Base-by-base conservation (phyloP, 2,797 vertebrate species). In the Pristis pectinata region DNA sequence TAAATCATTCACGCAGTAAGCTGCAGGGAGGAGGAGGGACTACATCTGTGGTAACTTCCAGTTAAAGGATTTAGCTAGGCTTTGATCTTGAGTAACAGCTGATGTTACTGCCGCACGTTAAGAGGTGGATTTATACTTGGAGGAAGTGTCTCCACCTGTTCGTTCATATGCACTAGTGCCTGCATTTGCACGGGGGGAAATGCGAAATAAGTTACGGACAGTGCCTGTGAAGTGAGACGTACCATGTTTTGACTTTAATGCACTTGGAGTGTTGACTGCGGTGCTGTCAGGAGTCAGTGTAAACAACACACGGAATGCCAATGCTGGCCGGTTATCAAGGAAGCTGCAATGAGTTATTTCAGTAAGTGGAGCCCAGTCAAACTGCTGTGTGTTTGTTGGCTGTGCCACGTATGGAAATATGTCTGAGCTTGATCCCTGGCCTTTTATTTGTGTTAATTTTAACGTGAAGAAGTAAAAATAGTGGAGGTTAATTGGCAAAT, bases 321-420 rank as follows among this genome's bases (percentile, higher is more conserved):
- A 67, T 67, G 87, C 67, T 91, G 87, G 87, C 87, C 0, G 19
- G 87, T 19, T 91, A 67, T 91, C 87, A 91, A 67, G 59, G 34
- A 91, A 22, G 87, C 87, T 91, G 87, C 87, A 67, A 37, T 91
- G 87, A 41, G 64, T 67, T 67, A 91, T 91, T 91, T 61, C 87
- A 91, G 87, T 91, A 91, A 91, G 24, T 10, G 59, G 61, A 91
- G 22, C 19, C 61, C 59, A 89, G 85, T 89, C n/a, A n/a, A 56
- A 85, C 59, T 89, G 82, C 59, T 91, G 87, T 61, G 87, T n/a
- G 53, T 67, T 91, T 67, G 87, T 91, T 91, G 61, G 87, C 87
- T 67, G 17, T 91, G 87, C 61, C 87, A 91, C 87, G 87, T 91
- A 67, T 89, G n/a, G 85, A 89, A 89, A 61, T n/a, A 89, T 91